A percentile compares a stretch with the other conserved stretches of the same genome.
Evolutionary conservation across 2,113 vertebrate species (phyloP).

Genomic region (Alectura lathami): DNA sequence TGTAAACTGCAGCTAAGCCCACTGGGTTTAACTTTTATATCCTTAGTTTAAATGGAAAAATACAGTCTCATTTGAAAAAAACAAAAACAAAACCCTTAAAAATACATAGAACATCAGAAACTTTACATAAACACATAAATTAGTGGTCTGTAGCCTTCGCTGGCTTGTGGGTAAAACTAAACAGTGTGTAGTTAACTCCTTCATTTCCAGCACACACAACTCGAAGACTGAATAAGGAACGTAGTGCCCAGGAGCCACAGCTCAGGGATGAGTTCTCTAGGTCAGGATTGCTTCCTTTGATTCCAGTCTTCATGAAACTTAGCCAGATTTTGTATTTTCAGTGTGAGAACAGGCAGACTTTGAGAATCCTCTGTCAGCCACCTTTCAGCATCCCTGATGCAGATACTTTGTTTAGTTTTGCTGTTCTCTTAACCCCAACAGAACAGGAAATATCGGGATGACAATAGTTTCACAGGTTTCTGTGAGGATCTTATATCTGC

Average conservation of each 20-base stretch:
- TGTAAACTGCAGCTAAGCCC: neutral
- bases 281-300: rapidly evolving
- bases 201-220: neutral
- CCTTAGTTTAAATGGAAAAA: neutral
- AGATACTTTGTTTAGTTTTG: neutral
- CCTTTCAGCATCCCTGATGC: neutral
- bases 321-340: neutral
- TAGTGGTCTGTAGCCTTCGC: neutral
- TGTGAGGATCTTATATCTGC: rapidly evolving
- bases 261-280: neutral
- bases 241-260: neutral
- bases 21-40: neutral
- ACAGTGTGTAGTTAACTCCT: neutral
- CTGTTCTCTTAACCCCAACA: neutral
- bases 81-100: neutral
- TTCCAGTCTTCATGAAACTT: neutral
- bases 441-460: neutral
- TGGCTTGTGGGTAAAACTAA: neutral
- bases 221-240: neutral
- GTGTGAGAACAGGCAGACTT: neutral
- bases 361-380: no score
- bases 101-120: neutral
- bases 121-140: neutral
- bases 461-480: neutral
- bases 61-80: neutral